Conservation (phyloP, 1,140 invertebrate genomes). For the Penaeus japonicus region DNA sequence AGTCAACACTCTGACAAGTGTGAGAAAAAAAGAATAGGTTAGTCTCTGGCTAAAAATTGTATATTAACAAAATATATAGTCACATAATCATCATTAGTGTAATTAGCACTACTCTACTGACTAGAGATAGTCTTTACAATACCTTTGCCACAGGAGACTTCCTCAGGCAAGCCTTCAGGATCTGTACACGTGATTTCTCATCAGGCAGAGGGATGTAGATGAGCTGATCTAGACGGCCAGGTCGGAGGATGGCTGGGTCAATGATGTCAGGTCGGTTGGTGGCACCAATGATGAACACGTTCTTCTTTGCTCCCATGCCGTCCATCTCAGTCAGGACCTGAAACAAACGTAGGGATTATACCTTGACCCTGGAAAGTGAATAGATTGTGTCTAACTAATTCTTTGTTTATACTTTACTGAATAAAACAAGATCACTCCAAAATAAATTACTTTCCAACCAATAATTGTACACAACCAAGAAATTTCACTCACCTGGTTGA, state of each 20-base stretch:
- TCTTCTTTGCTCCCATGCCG: constrained; percentile 99
- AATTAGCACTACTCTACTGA: not conserved
- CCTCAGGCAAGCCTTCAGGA: constrained; percentile 93
- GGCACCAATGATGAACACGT: constrained; percentile 99
- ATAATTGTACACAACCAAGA: no score
- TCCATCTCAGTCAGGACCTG: constrained; percentile 98
- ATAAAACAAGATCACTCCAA: no score
- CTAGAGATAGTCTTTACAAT: constrained; percentile 34
- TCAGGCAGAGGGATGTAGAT: constrained; percentile 99
- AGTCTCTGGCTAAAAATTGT: constrained; percentile 7
- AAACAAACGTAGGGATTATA: not conserved
- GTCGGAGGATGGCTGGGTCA: constrained; percentile 97
- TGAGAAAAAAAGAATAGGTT: not conserved
- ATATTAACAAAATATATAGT: not conserved
- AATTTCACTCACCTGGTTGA: constrained; percentile 79
- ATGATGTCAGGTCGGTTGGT: constrained; percentile 97
- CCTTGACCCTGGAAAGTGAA: no score
- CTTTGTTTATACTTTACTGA: no score
- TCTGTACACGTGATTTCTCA: constrained; percentile 95
- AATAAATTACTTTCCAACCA: no score
- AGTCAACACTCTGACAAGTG: constrained; percentile 83
- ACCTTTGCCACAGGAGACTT: constrained; percentile 95
- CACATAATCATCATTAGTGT: not conserved
- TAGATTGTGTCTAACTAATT: no score
- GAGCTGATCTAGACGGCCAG: constrained; percentile 97